Evolutionary conservation across 2,888 invertebrate species (phyloP).

Genomic region (Crossocerus cetratus): DNA sequence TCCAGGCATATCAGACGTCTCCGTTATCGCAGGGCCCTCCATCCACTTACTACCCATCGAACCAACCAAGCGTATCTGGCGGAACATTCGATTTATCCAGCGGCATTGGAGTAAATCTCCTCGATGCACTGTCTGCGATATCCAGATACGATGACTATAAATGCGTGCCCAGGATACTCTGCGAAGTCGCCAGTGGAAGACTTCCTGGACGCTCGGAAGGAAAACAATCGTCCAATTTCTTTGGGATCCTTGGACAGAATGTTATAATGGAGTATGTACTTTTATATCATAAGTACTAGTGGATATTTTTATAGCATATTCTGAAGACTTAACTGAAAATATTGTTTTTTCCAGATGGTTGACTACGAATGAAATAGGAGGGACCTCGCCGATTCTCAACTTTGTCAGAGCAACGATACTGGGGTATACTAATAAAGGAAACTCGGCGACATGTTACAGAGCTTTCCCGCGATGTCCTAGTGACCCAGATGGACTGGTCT

Average conservation of each 20-base stretch:
- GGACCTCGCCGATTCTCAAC: conserved; percentile 82
- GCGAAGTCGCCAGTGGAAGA: conserved; percentile 82
- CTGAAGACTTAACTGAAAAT: background rate
- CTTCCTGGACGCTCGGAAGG: conserved; percentile 64
- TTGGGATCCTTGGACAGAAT: conserved; percentile 67
- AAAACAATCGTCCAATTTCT: conserved; percentile 60
- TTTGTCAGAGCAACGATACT: conserved; percentile 87
- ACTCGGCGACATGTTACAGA: conserved; percentile 80
- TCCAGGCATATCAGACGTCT: conserved; percentile 28
- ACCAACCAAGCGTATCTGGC: conserved; percentile 24
- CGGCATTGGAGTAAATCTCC: conserved; percentile 57
- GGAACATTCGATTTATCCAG: conserved; percentile 26
- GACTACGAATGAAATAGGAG: conserved; percentile 77
- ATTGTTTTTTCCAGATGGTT: conserved; percentile 78
- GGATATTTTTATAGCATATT: background rate
- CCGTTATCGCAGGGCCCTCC: conserved; percentile 23
- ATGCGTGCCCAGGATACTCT: conserved; percentile 88
- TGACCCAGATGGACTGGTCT: conserved; percentile 84
- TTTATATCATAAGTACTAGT: background rate
- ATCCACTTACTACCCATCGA: conserved; percentile 45
- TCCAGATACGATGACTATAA: conserved; percentile 86
- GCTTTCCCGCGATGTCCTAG: conserved; percentile 87
- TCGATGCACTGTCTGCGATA: conserved; percentile 80
- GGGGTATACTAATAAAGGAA: conserved; percentile 84
- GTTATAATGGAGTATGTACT: conserved; percentile 81